Conservation (phyloP, 2,113 vertebrate genomes). For the Plestiodon gilberti region DNA sequence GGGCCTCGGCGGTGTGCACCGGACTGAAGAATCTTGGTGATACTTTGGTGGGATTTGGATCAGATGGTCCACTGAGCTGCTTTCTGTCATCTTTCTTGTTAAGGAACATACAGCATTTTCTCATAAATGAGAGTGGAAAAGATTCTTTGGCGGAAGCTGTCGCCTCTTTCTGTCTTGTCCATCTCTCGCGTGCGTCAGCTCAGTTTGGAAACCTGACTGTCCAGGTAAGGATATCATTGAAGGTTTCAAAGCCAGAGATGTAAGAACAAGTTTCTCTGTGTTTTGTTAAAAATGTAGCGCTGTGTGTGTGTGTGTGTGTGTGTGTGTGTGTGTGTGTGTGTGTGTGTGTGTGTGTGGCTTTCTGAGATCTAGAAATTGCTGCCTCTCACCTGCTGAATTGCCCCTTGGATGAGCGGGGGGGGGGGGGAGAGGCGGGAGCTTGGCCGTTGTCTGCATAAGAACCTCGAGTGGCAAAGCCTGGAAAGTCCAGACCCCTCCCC, state of each 20-base stretch:
- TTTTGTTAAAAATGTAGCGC: too few species aligned
- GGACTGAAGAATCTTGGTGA: not conserved
- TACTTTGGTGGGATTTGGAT: not conserved
- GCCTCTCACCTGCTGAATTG: not conserved
- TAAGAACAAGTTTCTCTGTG: not conserved
- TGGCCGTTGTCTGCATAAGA: too few species aligned
- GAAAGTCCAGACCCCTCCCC: not conserved
- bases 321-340: too few species aligned
- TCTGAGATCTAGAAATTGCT: not conserved
- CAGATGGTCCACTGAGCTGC: not conserved
- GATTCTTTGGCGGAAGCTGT: conserved; percentile 67
- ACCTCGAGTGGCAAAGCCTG: not conserved
- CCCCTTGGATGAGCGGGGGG: not conserved
- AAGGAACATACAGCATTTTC: conserved; percentile 58
- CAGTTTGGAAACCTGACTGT: conserved; percentile 61
- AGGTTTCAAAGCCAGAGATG: not conserved
- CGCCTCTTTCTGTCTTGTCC: conserved; percentile 71
- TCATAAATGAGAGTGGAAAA: conserved; percentile 61
- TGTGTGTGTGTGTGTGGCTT: too few species aligned
- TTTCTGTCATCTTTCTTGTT: conserved; percentile 17
- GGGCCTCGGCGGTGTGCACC: not conserved
- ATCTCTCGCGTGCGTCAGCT: conserved; percentile 74
- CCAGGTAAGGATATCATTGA: conserved; percentile 48
- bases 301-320: too few species aligned
- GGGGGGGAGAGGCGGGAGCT: too few species aligned